Conservation (phyloP, 2,888 invertebrate genomes). For the Oscheius myriophilus region DNA sequence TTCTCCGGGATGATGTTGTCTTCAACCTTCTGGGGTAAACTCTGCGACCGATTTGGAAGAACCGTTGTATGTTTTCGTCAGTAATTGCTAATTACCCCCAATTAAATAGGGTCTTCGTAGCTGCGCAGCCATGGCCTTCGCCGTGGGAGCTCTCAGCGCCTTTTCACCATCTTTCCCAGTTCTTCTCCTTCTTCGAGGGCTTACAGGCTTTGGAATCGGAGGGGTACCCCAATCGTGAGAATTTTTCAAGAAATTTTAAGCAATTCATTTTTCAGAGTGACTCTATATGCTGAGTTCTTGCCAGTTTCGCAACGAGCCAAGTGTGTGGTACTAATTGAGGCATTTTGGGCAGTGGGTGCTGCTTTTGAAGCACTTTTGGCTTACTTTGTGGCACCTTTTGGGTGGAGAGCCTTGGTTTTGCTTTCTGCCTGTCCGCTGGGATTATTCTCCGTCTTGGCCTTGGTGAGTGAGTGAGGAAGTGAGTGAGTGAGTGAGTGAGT, state of each 20-base stretch:
- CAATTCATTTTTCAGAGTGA: constrained; percentile 79
- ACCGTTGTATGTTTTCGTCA: constrained; percentile 44
- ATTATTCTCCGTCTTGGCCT: constrained; percentile 76
- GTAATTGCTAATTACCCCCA: neutral
- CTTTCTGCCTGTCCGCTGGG: constrained; percentile 88
- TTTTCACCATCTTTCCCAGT: constrained; percentile 90
- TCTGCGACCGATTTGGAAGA: constrained; percentile 79
- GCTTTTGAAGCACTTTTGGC: constrained; percentile 91
- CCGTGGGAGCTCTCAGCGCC: constrained; percentile 88
- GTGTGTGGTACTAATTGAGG: constrained; percentile 93
- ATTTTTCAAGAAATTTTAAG: neutral
- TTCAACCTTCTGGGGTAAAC: constrained; percentile 92
- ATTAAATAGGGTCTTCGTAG: constrained; percentile 82
- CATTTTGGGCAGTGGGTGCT: constrained; percentile 95
- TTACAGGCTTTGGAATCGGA: constrained; percentile 94
- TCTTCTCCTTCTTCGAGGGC: constrained; percentile 87
- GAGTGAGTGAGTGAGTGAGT: neutral
- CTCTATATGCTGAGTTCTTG: constrained; percentile 92
- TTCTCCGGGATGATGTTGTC: constrained; percentile 90
- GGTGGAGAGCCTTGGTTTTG: constrained; percentile 90
- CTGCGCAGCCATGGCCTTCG: constrained; percentile 88
- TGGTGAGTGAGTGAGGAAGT: constrained; percentile 66
- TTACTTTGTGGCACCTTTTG: constrained; percentile 85
- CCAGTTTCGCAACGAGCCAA: constrained; percentile 92
- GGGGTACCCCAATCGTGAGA: constrained; percentile 96